These are phyloP conservation scores for Ypsolopha scabrella DNA, from an alignment of 2,888 invertebrate genomes.

Conservation along the genomic window DNA sequence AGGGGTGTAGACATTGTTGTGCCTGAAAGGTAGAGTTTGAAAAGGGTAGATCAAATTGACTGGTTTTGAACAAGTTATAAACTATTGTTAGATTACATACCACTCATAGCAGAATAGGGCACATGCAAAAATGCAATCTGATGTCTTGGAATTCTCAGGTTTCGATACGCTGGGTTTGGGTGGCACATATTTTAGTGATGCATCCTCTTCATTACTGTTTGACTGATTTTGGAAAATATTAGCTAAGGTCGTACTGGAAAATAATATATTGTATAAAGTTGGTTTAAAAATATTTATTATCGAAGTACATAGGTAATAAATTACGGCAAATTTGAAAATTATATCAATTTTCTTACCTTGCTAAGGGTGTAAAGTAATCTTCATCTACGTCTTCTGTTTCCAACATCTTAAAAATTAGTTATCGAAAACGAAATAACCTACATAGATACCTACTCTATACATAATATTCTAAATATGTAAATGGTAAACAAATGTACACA, in stretches of 20 bases:
- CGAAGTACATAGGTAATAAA: conserved; percentile 3
- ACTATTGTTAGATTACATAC: conserved; percentile 20
- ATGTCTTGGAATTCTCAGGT: conserved; percentile 27
- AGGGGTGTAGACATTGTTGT: conserved; percentile 30
- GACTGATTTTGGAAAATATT: conserved; percentile 38
- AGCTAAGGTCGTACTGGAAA: conserved; percentile 51
- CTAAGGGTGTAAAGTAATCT: conserved; percentile 54
- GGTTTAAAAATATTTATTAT: too few species aligned
- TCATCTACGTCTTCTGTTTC: conserved; percentile 54
- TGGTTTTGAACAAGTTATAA: too few species aligned
- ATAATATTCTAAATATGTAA: too few species aligned
- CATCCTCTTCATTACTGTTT: conserved; percentile 25
- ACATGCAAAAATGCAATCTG: conserved; percentile 45
- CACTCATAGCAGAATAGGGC: conserved; percentile 48
- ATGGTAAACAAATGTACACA: too few species aligned
- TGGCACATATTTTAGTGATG: conserved; percentile 46
- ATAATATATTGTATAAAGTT: conserved; percentile 6
- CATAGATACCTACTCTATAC: too few species aligned
- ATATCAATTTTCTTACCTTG: conserved; percentile 26
- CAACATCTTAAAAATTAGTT: conserved; percentile 12
- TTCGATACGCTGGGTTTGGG: conserved; percentile 29
- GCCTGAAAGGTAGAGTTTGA: conserved; percentile 26
- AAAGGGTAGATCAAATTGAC: too few species aligned
- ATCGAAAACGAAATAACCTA: too few species aligned
- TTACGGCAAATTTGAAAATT: neutral